A percentile compares a stretch with the other conserved stretches of the same genome.
These are phyloP conservation scores for Altica lythri DNA, from an alignment of 2,888 invertebrate genomes.

Conservation along the genomic window DNA sequence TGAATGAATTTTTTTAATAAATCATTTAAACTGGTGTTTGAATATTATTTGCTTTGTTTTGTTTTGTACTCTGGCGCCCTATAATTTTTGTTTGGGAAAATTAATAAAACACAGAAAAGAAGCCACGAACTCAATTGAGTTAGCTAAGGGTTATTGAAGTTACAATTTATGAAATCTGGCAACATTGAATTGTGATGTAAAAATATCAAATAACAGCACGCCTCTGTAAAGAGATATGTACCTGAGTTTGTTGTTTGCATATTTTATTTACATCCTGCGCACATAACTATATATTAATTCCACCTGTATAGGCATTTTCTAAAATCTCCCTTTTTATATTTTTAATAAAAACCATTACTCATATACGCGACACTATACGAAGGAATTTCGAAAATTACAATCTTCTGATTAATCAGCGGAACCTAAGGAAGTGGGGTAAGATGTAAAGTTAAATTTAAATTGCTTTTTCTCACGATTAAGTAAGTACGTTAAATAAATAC, in stretches of 20 bases:
- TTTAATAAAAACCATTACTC: too few species aligned
- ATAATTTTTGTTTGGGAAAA: too few species aligned
- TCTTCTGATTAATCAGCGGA: conserved; percentile 3
- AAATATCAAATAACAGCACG: conserved; percentile 28
- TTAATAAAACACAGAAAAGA: too few species aligned
- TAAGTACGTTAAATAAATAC: too few species aligned
- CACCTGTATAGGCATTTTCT: conserved; percentile 32
- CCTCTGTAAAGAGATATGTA: conserved; percentile 27
- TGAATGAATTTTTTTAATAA: too few species aligned
- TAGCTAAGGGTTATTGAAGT: neutral
- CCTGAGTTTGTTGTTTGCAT: conserved; percentile 15
- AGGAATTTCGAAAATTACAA: neutral
- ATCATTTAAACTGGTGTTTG: too few species aligned
- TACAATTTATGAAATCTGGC: conserved; percentile 5
- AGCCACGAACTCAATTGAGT: too few species aligned
- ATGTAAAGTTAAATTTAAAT: neutral
- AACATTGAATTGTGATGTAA: conserved; percentile 10
- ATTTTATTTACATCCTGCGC: conserved; percentile 27
- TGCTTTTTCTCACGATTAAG: conserved; percentile 1
- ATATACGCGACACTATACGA: too few species aligned
- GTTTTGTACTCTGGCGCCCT: too few species aligned
- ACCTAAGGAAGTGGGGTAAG: conserved; percentile 6
- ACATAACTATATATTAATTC: conserved; percentile 27
- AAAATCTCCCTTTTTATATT: too few species aligned
- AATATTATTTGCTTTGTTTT: too few species aligned